Conservation (phyloP, 2,888 invertebrate species). For the Sclerodermus sp. region DNA sequence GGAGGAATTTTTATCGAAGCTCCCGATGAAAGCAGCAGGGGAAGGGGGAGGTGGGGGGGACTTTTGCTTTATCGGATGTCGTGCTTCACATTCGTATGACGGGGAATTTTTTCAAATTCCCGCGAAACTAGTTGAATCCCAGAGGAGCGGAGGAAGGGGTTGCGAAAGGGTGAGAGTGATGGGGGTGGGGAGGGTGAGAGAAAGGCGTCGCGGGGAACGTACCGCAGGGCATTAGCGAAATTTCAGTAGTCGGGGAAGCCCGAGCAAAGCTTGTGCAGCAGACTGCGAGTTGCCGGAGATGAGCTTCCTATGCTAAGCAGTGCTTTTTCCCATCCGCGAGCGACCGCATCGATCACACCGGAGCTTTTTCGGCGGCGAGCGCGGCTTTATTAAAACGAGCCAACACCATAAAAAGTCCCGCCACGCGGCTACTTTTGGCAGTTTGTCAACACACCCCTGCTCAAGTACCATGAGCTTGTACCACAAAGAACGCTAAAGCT, state of each 20-base stretch:
- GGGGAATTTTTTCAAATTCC: no score
- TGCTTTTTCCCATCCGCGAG: slow-evolving; percentile 21
- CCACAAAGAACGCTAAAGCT: no score
- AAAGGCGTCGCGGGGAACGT: neutral
- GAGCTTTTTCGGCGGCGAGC: slow-evolving; percentile 7
- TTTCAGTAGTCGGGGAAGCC: slow-evolving; percentile 24
- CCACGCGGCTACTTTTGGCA: slow-evolving; percentile 9
- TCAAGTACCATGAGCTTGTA: no score
- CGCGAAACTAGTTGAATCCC: no score
- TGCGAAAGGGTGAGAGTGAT: neutral
- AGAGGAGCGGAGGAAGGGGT: neutral
- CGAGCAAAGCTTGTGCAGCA: slow-evolving; percentile 12
- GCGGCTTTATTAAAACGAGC: slow-evolving; percentile 13
- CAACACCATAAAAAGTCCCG: slow-evolving; percentile 5
- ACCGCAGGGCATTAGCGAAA: slow-evolving; percentile 20
- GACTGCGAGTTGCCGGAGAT: slow-evolving; percentile 15
- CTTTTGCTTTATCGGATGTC: no score
- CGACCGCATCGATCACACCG: slow-evolving; percentile 10
- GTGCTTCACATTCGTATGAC: no score
- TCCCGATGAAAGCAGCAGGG: no score
- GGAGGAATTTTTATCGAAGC: no score
- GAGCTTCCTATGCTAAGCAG: slow-evolving; percentile 39
- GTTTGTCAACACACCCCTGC: slow-evolving; percentile 5
- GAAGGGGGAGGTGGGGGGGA: no score
- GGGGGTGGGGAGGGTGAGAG: neutral